Evolutionary conservation across 2,113 vertebrate genomes (phyloP).

Genomic region (Hydrolagus affinis): DNA sequence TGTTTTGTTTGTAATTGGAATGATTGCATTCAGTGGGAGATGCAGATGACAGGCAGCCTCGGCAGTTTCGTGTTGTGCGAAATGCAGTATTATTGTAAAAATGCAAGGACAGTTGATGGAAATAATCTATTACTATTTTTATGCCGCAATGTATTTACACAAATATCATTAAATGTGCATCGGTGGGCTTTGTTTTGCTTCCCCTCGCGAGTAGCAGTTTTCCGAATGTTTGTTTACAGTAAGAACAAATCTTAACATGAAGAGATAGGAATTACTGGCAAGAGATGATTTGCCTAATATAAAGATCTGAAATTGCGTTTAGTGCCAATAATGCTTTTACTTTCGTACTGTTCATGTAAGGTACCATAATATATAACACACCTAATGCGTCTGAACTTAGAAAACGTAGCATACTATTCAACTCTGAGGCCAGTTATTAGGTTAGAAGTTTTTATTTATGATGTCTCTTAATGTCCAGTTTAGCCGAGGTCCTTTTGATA

Average conservation of each 20-base stretch:
- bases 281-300: not conserved
- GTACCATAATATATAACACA: not conserved
- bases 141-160: not conserved
- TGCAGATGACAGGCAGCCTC: not conserved
- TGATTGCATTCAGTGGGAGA: not conserved
- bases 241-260: too few species aligned
- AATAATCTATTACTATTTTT: not conserved
- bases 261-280: not conserved
- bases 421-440: not conserved
- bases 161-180: not conserved
- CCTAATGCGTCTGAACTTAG: not conserved
- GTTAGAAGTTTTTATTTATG: conserved; percentile 12
- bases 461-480: not conserved
- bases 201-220: not conserved
- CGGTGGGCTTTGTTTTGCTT: not conserved
- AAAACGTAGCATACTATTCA: not conserved
- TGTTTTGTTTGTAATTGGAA: not conserved
- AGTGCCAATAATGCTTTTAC: not conserved
- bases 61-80: conserved; percentile 10
- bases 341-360: not conserved
- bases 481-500: not conserved
- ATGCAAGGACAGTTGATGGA: not conserved
- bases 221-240: not conserved
- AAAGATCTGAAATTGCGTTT: not conserved
- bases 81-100: not conserved